These are phyloP conservation scores for Tetranychus cinnabarinus DNA, from an alignment of 1,140 invertebrate genomes.

Conservation along the genomic window DNA sequence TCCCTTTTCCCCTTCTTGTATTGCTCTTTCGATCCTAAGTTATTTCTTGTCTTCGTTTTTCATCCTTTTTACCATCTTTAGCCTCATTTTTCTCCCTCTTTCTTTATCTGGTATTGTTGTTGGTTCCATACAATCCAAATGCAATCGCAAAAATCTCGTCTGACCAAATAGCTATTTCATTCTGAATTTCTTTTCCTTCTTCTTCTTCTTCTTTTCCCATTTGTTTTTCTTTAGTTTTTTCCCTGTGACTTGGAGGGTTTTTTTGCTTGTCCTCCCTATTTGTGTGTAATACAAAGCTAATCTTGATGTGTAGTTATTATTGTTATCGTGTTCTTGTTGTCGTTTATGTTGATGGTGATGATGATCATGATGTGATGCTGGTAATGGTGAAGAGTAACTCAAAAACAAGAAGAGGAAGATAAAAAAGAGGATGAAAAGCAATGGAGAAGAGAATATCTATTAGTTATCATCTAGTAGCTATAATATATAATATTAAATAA, in stretches of 20 bases:
- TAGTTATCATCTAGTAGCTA: neutral
- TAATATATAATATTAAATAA: neutral
- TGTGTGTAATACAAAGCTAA: neutral
- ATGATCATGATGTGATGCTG: too few species aligned
- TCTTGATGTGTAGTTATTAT: neutral
- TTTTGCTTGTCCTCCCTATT: neutral
- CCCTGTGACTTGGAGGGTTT: too few species aligned
- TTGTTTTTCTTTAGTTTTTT: too few species aligned
- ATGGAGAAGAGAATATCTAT: neutral
- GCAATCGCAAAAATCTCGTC: neutral
- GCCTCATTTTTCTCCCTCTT: neutral
- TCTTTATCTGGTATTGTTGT: neutral
- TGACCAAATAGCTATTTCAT: too few species aligned
- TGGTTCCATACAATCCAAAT: neutral
- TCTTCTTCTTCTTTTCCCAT: too few species aligned
- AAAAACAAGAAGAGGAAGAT: neutral
- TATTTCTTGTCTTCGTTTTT: neutral
- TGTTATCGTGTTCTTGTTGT: neutral
- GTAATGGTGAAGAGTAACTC: too few species aligned
- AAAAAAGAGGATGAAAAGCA: neutral
- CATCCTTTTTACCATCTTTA: neutral
- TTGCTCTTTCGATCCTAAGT: neutral
- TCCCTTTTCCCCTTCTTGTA: neutral
- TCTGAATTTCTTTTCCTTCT: too few species aligned
- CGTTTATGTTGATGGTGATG: neutral